phyloP scores from a whole-genome alignment of 2,797 vertebrate species.

The Lophotriccus pileatus region DNA sequence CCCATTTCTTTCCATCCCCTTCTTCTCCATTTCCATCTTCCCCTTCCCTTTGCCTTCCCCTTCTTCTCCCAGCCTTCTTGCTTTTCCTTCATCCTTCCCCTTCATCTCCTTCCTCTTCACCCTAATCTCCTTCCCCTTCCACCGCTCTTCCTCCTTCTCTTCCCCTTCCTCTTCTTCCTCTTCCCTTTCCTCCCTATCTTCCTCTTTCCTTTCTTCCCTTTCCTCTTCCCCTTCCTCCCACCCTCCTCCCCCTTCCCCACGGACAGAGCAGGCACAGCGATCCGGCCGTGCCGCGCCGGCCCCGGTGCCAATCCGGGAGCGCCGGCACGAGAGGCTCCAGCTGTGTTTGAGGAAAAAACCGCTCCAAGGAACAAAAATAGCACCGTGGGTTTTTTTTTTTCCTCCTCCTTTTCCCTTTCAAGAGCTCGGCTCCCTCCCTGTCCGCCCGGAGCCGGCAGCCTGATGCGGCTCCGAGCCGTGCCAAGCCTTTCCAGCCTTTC shows the following conservation, averaged over 20 bases:
- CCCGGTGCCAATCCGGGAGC: constrained; percentile 6
- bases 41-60: neutral
- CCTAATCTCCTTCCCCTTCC: neutral
- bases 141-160: too few relatives aligned
- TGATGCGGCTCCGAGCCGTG: neutral
- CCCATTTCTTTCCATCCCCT: neutral
- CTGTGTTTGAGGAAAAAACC: constrained; percentile 6
- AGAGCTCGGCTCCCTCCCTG: neutral
- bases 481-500: neutral
- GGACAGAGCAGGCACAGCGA: fast-evolving
- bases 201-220: neutral
- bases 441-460: neutral
- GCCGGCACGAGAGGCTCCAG: constrained; percentile 16
- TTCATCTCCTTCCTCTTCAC: neutral
- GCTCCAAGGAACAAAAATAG: constrained; percentile 40
- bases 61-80: too few relatives aligned
- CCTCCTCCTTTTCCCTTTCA: neutral
- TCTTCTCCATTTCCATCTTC: neutral
- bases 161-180: neutral
- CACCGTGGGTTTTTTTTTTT: fast-evolving
- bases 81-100: too few relatives aligned
- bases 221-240: neutral
- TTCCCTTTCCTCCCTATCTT: neutral
- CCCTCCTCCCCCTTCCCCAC: neutral
- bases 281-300: neutral